Conservation (phyloP, 2,113 vertebrate genomes). For the Callithrix jacchus region DNA sequence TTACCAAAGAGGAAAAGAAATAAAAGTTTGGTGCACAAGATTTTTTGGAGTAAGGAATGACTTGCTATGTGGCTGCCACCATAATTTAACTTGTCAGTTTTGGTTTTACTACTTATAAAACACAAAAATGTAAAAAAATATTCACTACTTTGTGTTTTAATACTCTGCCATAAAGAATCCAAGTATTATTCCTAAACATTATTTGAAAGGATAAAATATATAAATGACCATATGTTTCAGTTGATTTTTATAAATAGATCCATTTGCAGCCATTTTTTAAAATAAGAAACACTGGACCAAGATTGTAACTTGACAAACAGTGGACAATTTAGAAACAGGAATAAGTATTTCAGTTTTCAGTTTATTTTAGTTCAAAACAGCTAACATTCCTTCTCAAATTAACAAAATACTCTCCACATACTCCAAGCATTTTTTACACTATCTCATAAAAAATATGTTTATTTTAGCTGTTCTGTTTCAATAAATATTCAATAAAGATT, state of each 20-base stretch:
- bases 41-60: background rate
- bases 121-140: background rate
- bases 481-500: conserved; percentile 13
- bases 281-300: background rate
- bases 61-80: background rate
- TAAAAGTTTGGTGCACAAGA: background rate
- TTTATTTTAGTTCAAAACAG: background rate
- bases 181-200: background rate
- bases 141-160: background rate
- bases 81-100: conserved; percentile 4
- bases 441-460: background rate
- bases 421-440: background rate
- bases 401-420: background rate
- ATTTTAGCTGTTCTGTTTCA: conserved; percentile 38
- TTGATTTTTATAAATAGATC: background rate
- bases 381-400: background rate
- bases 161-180: background rate
- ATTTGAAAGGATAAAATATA: background rate
- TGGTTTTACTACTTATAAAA: background rate
- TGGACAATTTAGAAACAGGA: background rate
- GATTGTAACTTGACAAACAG: background rate
- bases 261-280: background rate
- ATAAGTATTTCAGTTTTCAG: background rate
- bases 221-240: background rate
- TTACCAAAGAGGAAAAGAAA: background rate